Evolutionary conservation across 2,888 invertebrate genomes (phyloP).

Genomic region (Dione juno): DNA sequence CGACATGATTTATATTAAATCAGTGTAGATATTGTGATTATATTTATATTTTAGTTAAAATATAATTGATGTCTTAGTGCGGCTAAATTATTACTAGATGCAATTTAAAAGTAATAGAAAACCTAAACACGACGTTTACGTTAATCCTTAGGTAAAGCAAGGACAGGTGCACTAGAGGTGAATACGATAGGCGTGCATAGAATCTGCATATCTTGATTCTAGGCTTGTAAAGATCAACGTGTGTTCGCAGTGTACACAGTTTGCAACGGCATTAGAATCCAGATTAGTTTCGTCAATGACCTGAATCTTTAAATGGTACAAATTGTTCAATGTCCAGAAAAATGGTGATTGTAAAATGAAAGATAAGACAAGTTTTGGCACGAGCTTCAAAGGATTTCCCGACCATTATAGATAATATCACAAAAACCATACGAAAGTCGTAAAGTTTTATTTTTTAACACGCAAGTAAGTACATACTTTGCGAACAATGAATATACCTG

Average conservation of each 20-base stretch:
- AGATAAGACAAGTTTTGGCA: constrained; percentile 30
- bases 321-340: constrained; percentile 39
- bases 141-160: constrained; percentile 6
- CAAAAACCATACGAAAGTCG: neutral
- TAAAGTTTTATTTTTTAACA: neutral
- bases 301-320: constrained; percentile 62
- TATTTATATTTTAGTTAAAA: too few species aligned
- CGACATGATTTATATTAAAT: neutral
- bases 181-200: constrained; percentile 41
- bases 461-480: neutral
- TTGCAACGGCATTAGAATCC: constrained; percentile 73
- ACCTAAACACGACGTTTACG: neutral
- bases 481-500: neutral
- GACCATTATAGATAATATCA: constrained; percentile 18
- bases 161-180: constrained; percentile 9
- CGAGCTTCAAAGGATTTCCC: constrained; percentile 33
- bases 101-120: constrained; percentile 3
- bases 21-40: neutral
- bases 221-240: constrained; percentile 54
- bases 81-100: too few species aligned
- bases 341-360: constrained; percentile 28
- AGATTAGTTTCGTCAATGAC: constrained; percentile 66
- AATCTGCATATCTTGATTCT: constrained; percentile 49
- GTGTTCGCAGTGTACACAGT: constrained; percentile 33
- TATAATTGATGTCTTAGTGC: too few species aligned